Conservation (phyloP, 2,113 vertebrate species). For the Nettapus auritus region DNA sequence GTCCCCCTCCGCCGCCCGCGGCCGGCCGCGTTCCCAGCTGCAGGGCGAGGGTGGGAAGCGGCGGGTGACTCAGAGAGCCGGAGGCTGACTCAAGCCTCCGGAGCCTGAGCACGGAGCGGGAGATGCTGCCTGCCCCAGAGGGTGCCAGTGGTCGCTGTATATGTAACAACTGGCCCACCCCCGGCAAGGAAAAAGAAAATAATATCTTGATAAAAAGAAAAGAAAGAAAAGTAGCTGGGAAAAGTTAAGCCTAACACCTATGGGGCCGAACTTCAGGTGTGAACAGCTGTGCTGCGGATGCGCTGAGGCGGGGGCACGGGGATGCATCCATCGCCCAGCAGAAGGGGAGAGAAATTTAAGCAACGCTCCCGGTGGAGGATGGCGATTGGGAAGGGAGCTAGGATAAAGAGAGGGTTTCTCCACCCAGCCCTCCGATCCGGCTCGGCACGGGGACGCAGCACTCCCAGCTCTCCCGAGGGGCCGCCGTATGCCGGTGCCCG, state of each 20-base stretch:
- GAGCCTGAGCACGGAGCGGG: background rate
- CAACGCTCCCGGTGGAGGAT: background rate
- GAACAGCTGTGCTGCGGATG: background rate
- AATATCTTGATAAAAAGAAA: background rate
- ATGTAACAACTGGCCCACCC: background rate
- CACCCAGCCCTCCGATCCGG: background rate
- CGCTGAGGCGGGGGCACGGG: rapidly evolving
- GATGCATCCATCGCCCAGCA: rapidly evolving
- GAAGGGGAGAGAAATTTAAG: background rate
- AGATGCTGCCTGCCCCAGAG: background rate
- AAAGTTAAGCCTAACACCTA: background rate
- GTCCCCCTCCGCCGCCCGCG: background rate
- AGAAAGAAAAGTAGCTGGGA: background rate
- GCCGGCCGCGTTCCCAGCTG: background rate
- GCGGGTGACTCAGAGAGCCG: background rate
- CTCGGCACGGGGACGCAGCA: background rate
- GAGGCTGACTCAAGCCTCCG: background rate
- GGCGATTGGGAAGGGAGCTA: background rate
- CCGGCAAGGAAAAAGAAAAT: background rate
- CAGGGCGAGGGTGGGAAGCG: background rate
- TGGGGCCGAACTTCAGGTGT: background rate
- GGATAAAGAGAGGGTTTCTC: background rate
- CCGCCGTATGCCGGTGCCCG: background rate
- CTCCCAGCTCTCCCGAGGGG: rapidly evolving
- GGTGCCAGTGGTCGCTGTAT: background rate